Percentiles rank a stretch among this genome's conserved stretches.
phyloP scores from a whole-genome alignment of 2,113 vertebrate genomes.

The Hyla sarda region DNA sequence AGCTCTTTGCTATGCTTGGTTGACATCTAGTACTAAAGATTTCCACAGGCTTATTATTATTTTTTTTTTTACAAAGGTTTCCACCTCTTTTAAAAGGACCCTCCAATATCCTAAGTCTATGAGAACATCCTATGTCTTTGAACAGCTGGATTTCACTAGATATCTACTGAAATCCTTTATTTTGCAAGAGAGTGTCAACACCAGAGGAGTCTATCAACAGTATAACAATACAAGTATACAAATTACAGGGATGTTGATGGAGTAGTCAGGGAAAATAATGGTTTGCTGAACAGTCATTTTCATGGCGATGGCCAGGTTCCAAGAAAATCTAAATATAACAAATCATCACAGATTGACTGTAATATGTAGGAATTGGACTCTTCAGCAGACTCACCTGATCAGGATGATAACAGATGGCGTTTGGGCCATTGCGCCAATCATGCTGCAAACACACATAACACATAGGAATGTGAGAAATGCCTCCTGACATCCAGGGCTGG shows the following conservation, averaged over 20 bases:
- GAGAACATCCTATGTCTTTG: background rate
- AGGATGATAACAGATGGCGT: constrained; percentile 97
- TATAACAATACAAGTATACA: too few relatives aligned
- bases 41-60: background rate
- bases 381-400: constrained; percentile 82
- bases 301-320: too few relatives aligned
- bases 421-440: constrained; percentile 98
- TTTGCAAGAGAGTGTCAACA: background rate
- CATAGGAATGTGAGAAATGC: constrained; percentile 95
- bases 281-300: too few relatives aligned
- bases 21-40: background rate
- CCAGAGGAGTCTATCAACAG: background rate
- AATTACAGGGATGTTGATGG: too few relatives aligned
- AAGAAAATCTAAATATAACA: too few relatives aligned
- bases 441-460: constrained; percentile 95
- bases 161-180: background rate
- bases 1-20: background rate
- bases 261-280: too few relatives aligned
- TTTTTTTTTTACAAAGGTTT: too few relatives aligned
- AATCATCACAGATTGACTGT: too few relatives aligned
- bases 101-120: background rate
- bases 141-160: background rate
- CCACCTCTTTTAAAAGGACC: background rate
- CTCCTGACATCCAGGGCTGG: constrained; percentile 89
- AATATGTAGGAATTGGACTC: background rate